Evolutionary conservation across 2,113 vertebrate genomes (phyloP).

Genomic region (Leptobrachium ailaonicum): DNA sequence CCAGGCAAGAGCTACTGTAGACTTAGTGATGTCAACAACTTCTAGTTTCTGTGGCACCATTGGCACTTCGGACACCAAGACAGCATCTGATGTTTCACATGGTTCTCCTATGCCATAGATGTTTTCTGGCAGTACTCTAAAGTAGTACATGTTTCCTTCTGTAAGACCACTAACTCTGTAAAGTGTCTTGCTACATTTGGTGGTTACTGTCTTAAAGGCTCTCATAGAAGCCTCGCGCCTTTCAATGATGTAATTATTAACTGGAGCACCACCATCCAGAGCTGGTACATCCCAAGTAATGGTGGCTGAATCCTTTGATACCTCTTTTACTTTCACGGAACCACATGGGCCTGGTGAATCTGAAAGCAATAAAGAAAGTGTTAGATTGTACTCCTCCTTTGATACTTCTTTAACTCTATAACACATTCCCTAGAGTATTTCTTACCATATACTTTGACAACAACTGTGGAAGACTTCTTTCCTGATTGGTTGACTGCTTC

Average conservation of each 20-base stretch:
- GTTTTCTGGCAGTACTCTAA: constrained; percentile 93
- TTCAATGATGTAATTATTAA: constrained; percentile 94
- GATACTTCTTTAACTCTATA: too few species aligned
- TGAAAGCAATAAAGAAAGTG: constrained; percentile 53
- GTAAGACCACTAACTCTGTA: constrained; percentile 85
- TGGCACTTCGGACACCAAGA: constrained; percentile 91
- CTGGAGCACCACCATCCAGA: constrained; percentile 92
- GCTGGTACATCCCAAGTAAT: constrained; percentile 91
- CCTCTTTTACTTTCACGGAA: constrained; percentile 87
- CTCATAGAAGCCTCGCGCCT: constrained; percentile 96
- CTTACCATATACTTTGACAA: constrained; percentile 96
- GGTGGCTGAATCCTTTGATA: constrained; percentile 84
- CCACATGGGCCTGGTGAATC: constrained; percentile 93
- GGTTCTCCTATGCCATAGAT: constrained; percentile 94
- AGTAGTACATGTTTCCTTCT: constrained; percentile 94
- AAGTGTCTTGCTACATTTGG: constrained; percentile 92
- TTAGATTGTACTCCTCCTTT: not conserved
- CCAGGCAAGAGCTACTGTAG: constrained; percentile 88
- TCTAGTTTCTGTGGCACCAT: constrained; percentile 86
- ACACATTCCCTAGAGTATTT: not conserved
- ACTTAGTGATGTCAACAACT: constrained; percentile 88
- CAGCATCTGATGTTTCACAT: constrained; percentile 84
- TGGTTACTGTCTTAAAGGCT: constrained; percentile 94
- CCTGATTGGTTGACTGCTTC: constrained; percentile 93
- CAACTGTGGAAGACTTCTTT: constrained; percentile 89